These are phyloP conservation scores for Eriosoma lanigerum DNA, from an alignment of 1,140 invertebrate species.

Conservation along the genomic window DNA sequence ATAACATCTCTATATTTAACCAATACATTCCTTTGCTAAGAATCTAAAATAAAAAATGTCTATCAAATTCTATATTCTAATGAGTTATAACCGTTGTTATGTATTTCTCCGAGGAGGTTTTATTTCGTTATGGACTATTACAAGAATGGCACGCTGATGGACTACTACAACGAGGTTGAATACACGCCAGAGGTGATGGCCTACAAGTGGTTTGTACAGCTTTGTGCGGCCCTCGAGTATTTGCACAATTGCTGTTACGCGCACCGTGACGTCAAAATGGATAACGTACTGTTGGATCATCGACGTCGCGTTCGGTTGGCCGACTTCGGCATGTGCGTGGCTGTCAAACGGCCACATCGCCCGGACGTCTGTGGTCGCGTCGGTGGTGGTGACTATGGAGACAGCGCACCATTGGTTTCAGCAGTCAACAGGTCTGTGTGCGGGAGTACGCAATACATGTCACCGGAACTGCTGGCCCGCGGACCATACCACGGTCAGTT, in stretches of 20 bases:
- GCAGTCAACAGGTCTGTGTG: not conserved
- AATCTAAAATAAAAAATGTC: too few relatives aligned
- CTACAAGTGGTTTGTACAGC: not conserved
- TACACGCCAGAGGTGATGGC: not conserved
- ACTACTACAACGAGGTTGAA: not conserved
- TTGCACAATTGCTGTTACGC: not conserved
- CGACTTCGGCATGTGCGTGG: slow-evolving; percentile 1
- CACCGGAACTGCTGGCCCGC: not conserved
- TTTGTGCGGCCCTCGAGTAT: not conserved
- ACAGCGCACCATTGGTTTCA: not conserved
- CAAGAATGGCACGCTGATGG: not conserved
- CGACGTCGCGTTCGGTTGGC: not conserved
- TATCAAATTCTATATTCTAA: too few relatives aligned
- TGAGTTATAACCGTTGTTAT: too few relatives aligned
- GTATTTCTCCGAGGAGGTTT: not conserved
- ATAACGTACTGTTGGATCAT: not conserved
- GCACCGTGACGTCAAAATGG: not conserved
- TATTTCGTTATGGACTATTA: not conserved
- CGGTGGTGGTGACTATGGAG: not conserved
- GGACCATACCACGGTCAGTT: not conserved
- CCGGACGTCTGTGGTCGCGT: not conserved
- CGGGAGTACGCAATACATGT: not conserved
- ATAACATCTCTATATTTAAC: too few relatives aligned
- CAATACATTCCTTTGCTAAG: too few relatives aligned
- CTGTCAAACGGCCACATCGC: not conserved